A percentile compares a stretch with the other conserved stretches of the same genome.
Conservation (phyloP, 2,888 invertebrate genomes). For the Tortricodes alternella region DNA sequence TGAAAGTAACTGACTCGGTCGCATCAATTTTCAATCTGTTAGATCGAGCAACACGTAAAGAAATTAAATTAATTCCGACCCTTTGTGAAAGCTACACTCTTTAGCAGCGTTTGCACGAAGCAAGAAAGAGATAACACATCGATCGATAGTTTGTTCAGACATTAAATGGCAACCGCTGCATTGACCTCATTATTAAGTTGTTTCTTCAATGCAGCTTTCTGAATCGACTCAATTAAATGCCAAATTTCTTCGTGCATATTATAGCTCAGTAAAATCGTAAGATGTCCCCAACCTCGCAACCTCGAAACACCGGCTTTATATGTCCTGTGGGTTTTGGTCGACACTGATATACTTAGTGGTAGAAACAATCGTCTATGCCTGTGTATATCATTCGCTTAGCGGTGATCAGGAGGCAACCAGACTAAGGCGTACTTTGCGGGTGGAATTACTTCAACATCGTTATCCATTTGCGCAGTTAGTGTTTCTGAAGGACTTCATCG, state of each 20-base stretch:
- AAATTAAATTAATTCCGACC: slow-evolving; percentile 34
- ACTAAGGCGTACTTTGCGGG: too few relatives aligned
- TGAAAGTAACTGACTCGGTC: slow-evolving; percentile 5
- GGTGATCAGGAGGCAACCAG: too few relatives aligned
- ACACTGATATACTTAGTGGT: too few relatives aligned
- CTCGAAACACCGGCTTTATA: too few relatives aligned
- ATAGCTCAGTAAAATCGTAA: too few relatives aligned
- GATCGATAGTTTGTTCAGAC: slow-evolving; percentile 79
- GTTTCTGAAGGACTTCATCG: too few relatives aligned
- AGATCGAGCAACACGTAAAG: slow-evolving; percentile 30
- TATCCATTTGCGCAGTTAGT: too few relatives aligned
- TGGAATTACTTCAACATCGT: too few relatives aligned
- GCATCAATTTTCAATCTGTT: slow-evolving; percentile 22
- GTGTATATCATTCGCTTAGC: too few relatives aligned
- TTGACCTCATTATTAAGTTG: slow-evolving; percentile 78
- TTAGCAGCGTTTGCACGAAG: slow-evolving; percentile 60
- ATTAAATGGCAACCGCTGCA: slow-evolving; percentile 78
- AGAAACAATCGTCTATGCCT: too few relatives aligned
- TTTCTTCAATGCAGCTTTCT: slow-evolving; percentile 57
- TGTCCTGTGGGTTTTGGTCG: too few relatives aligned
- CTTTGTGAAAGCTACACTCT: slow-evolving; percentile 35
- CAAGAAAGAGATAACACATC: slow-evolving; percentile 75
- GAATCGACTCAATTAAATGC: slow-evolving; percentile 33
- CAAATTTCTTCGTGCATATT: slow-evolving; percentile 24
- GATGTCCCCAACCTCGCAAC: too few relatives aligned